Evolutionary conservation across 2,888 invertebrate genomes (phyloP).

Genomic region (Oasisia sp.): DNA sequence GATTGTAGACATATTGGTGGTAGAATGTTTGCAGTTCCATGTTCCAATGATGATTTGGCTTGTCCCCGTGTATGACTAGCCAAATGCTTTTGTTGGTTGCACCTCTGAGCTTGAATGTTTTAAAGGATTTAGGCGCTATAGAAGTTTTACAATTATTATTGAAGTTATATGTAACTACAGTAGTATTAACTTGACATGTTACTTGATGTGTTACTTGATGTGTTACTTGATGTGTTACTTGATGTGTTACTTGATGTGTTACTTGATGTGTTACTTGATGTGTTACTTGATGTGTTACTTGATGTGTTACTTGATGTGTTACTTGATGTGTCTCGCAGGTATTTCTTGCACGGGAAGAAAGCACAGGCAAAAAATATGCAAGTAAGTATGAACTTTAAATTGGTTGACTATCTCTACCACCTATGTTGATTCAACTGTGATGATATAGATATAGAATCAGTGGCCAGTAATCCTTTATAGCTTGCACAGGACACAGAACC

Average conservation of each 20-base stretch:
- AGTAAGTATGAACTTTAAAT: slow-evolving; percentile 74
- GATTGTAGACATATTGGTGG: no score
- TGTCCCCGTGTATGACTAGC: no score
- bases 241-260: slow-evolving; percentile 24
- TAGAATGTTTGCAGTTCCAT: no score
- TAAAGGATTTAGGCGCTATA: no score
- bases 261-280: neutral
- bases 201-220: slow-evolving; percentile 19
- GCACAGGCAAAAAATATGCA: slow-evolving; percentile 90
- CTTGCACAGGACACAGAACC: no score
- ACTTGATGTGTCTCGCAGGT: slow-evolving; percentile 69
- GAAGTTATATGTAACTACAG: neutral
- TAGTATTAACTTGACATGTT: neutral
- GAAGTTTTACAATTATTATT: no score
- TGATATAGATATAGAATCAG: no score
- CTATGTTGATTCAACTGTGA: no score
- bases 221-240: slow-evolving; percentile 19
- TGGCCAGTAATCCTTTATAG: no score
- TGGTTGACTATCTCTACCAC: neutral
- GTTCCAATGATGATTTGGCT: no score
- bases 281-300: slow-evolving; percentile 26
- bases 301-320: neutral
- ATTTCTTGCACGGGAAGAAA: slow-evolving; percentile 91
- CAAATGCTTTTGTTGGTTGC: no score
- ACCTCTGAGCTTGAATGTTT: no score